Evolutionary conservation across 2,797 vertebrate genomes (phyloP).

Genomic region (Lagorchestes hirsutus): DNA sequence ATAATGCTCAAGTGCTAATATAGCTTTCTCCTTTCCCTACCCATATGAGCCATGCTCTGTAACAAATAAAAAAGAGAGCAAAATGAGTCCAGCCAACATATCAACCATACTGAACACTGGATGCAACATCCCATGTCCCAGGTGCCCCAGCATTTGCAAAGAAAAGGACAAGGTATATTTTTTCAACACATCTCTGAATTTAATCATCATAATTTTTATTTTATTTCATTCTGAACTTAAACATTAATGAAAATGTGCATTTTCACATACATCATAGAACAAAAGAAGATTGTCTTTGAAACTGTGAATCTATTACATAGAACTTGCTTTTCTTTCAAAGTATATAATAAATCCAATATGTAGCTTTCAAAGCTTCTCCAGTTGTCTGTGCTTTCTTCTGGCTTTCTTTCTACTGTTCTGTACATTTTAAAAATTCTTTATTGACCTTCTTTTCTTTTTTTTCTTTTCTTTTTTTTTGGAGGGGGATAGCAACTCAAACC

Average conservation of each 20-base stretch:
- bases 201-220: background rate
- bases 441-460: background rate
- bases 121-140: background rate
- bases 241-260: background rate
- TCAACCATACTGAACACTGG: background rate
- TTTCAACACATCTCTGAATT: background rate
- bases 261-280: background rate
- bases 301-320: background rate
- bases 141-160: background rate
- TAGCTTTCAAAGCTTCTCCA: background rate
- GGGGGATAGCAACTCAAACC: background rate
- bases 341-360: background rate
- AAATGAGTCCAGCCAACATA: background rate
- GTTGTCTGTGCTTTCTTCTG: background rate
- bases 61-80: background rate
- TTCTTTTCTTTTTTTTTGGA: no score
- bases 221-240: background rate
- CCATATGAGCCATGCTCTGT: background rate
- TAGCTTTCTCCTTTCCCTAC: background rate
- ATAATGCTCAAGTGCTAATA: background rate
- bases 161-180: background rate
- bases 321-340: background rate
- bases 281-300: background rate
- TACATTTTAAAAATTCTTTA: background rate
- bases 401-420: background rate